Evolutionary conservation across 1,140 invertebrate genomes (phyloP), one percentile per base, ranked within the genome.

Genomic region (Orchestia grillus): DNA sequence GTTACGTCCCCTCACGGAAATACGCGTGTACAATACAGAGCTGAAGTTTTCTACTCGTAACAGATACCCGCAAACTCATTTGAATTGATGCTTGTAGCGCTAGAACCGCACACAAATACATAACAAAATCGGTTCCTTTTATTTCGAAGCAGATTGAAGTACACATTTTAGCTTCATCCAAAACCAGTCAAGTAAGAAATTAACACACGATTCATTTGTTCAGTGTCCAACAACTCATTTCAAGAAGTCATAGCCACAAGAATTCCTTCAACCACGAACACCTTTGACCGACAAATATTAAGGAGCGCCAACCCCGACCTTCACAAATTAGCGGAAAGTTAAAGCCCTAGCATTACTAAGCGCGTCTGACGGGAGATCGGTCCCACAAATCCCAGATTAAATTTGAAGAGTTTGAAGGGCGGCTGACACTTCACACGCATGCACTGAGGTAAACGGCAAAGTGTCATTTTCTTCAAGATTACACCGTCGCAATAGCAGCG

Each of bases 361-460:
- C 1, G 47, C 47, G 62, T 77, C 28, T 36, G 28, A 77, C 36
- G 62, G 62, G 11, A 77, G 62, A 28, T 77, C 28, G 62, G 62
- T 77, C 62, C 11, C 28, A 77, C 62, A 77, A 77, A 36, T 28
- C 11, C 62, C 15, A 77, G 62, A 77, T 77, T 77, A 23, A 77
- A 77, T 77, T 77, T 77, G 62, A 77, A 77, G 62, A 77, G n/a
- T n/a, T n/a, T n/a, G n/a, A n/a, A n/a, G n/a, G n/a, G 47, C 47
- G 28, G 62, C 62, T 77, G 62, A 23, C 62, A 77, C 62, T 77
- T 77, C 62, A 36, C 62, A 23, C 11, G 36, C 62, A 23, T 28
- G 62, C 62, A 77, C 36, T 77, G 62, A 15, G 62, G 62, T 77
- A 8, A 19, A 3, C 62, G 11, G 1, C 15, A 77, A 77, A 23